Evolutionary conservation across 2,888 invertebrate genomes (phyloP), one percentile per base, ranked within the genome.

Genomic region (Oscheius sp.): DNA sequence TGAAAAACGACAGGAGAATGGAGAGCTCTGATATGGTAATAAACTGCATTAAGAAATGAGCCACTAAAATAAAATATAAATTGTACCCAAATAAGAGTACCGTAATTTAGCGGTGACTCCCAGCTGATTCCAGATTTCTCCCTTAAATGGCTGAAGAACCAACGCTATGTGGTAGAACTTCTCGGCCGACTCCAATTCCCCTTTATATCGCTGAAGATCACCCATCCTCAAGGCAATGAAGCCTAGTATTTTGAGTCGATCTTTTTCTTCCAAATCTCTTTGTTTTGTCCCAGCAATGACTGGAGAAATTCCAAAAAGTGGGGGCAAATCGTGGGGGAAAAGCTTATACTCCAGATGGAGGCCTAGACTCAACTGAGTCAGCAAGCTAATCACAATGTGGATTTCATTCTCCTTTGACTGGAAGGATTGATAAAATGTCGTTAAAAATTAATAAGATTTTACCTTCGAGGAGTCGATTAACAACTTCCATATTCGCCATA

Each of bases 161-260:
- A 74, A 20, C 6, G 78, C 70, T 10, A 31, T 48, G 27, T 71
- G 64, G 55, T 80, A 80, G 15, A 70, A 69, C 5, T 72, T 46
- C 31, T 65, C 58, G 1, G 78, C 69, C 4, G 27, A 20, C 2
- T 12, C 34, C 0, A 68, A 25, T n/a, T 72, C 53, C n/a, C 64
- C 50, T 70, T 76, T 80, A 48, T 80, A 80, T 70, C 80, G 68
- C 58, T 73, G 61, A 29, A 80, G 55, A 70, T 80, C 80, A 4
- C 80, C 80, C 70, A 80, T 64, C 50, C 80, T 64, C 10, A 78
- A 46, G 25, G 73, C 45, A 42, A 76, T 53, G 57, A 70, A 72
- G 12, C 23, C 33, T 1, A 55, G 25, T 37, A 65, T 10, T 34
- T 27, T 23, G 12, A 6, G 23, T 4, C 31, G 17, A 4, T 17